A percentile compares a stretch with the other conserved stretches of the same genome.
Evolutionary conservation across 2,888 invertebrate genomes (phyloP).

Genomic region (Leucoma salicis): DNA sequence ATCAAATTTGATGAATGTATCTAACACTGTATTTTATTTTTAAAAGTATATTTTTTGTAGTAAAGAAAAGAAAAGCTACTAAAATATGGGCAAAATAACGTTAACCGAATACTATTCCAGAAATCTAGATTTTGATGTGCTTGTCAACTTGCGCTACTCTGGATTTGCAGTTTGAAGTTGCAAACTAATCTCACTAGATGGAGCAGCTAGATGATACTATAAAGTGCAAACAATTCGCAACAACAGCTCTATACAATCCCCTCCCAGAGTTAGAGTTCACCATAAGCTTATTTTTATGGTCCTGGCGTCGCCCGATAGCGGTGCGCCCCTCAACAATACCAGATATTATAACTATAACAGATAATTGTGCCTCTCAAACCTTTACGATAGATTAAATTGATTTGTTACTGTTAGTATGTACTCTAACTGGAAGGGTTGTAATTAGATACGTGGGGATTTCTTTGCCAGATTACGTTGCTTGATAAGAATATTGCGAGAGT

Average conservation of each 20-base stretch:
- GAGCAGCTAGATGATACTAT: too few species aligned
- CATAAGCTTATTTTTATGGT: constrained; percentile 81
- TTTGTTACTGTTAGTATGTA: constrained; percentile 20
- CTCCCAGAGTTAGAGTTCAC: constrained; percentile 65
- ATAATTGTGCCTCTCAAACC: constrained; percentile 62
- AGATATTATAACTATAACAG: constrained; percentile 72
- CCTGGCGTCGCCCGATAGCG: constrained; percentile 71
- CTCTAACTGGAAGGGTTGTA: constrained; percentile 15
- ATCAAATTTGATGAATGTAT: too few species aligned
- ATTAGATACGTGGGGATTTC: neutral
- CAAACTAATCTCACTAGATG: too few species aligned
- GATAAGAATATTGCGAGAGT: too few species aligned
- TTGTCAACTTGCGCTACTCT: too few species aligned
- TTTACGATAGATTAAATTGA: constrained; percentile 36
- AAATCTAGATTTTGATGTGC: too few species aligned
- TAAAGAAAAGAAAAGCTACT: too few species aligned
- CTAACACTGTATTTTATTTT: too few species aligned
- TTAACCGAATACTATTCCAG: too few species aligned
- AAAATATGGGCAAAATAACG: too few species aligned
- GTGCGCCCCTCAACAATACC: constrained; percentile 63
- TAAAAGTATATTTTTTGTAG: too few species aligned
- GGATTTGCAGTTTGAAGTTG: too few species aligned
- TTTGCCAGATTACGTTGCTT: neutral
- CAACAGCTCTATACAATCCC: constrained; percentile 44
- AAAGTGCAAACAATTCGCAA: constrained; percentile 19